Conservation (phyloP, 2,797 vertebrate genomes). For the Pangasius sanitwongsei region DNA sequence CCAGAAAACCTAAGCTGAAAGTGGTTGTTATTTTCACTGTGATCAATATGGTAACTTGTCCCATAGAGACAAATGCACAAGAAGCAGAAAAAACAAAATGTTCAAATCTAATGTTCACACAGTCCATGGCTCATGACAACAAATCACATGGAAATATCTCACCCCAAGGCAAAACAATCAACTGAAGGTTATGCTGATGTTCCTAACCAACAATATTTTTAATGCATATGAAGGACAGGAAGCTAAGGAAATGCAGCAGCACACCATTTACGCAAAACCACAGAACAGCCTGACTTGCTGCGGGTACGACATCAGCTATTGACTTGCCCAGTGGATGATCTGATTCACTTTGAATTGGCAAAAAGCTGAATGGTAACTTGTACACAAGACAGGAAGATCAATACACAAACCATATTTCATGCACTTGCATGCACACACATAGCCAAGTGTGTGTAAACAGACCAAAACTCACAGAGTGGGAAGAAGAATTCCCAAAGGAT, state of each 20-base stretch:
- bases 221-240: slow-evolving; percentile 15
- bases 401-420: slow-evolving; percentile 20
- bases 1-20: background rate
- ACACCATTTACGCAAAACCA: slow-evolving; percentile 28
- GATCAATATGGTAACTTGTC: slow-evolving; percentile 14
- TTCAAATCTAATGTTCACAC: background rate
- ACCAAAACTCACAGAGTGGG: slow-evolving; percentile 6
- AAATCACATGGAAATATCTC: slow-evolving; percentile 1
- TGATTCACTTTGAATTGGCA: background rate
- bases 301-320: slow-evolving; percentile 7
- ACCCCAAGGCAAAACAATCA: background rate
- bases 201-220: background rate
- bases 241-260: slow-evolving; percentile 19
- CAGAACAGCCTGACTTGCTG: slow-evolving; percentile 26
- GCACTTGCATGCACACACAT: slow-evolving; percentile 10
- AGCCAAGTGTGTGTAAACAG: background rate
- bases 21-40: background rate
- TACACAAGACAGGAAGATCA: background rate
- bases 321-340: background rate
- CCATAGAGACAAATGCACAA: background rate
- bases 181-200: background rate
- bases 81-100: background rate
- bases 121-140: background rate
- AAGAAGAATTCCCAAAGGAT: slow-evolving; percentile 50
- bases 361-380: background rate